Evolutionary conservation across 2,888 invertebrate species (phyloP), one percentile per base, ranked within the genome.

Genomic region (Aproaerema taeniolella): DNA sequence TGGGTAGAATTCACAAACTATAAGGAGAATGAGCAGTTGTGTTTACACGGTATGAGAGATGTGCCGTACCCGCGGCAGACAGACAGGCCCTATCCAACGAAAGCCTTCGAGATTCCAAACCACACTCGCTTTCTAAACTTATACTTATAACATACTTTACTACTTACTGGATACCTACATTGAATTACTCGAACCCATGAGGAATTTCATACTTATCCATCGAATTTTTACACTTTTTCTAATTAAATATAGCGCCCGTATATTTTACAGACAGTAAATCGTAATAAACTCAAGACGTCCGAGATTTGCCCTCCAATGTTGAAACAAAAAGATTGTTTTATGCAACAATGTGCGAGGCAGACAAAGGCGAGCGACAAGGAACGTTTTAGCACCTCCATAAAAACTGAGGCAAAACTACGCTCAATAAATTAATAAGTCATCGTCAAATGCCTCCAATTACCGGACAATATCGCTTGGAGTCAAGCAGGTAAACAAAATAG

Each of bases 371-470:
- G 48, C 53, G 50, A 43, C 58, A 62, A 57, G 53, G 52, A 61
- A 67, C 76, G 66, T 83, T 85, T 83, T 82, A 83, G 83, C 82
- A 80, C 78, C 69, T 75, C 73, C 64, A 82, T 82, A 85, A 83
- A 83, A 81, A 77, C 66, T 61, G 57, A 67, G 63, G 67, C 72
- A 63, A 73, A 76, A 76, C 77, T 72, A 70, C 64, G 67, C 66
- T 65, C 78, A 79, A 85, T 85, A 85, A 86, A 85, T 83, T 83
- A 83, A 86, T 86, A 83, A 86, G 68, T 82, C 83, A 81, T 77
- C 78, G 83, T 76, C 75, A 78, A 82, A 74, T 80, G 64, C 76
- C 76, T 72, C 75, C 83, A 83, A 85, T 85, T 80, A 86, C 73
- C 47, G 65, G 54, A 76, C 81, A 76, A 79, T 78, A 74, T 75